These are phyloP conservation scores for Epistrophe eligans DNA, from an alignment of 2,888 invertebrate species.

Conservation along the genomic window DNA sequence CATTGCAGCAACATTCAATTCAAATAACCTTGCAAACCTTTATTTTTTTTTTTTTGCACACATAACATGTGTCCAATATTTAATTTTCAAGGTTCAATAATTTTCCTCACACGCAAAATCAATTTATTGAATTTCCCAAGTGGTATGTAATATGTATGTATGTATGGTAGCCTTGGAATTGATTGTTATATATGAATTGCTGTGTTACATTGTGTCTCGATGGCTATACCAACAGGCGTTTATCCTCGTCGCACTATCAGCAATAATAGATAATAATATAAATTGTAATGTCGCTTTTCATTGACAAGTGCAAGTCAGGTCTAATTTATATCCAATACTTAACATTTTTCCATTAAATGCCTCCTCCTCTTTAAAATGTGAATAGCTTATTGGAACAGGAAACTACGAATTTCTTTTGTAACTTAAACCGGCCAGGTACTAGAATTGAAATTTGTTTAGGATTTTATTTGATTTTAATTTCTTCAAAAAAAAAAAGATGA, in stretches of 20 bases:
- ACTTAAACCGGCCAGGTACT: conserved; percentile 22
- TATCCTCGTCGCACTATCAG: conserved; percentile 12
- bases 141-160: too few relatives aligned
- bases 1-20: conserved; percentile 3
- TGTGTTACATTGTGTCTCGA: too few relatives aligned
- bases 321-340: conserved; percentile 16
- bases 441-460: conserved; percentile 39
- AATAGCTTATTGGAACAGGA: conserved; percentile 8
- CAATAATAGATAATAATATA: too few relatives aligned
- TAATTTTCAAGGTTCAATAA: conserved; percentile 58
- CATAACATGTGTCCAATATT: conserved; percentile 60
- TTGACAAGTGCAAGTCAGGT: background rate
- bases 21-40: background rate
- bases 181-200: background rate
- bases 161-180: conserved; percentile 9
- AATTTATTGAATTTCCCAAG: conserved; percentile 54
- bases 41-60: background rate
- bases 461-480: conserved; percentile 55
- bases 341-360: background rate
- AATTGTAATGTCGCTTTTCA: background rate
- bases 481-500: background rate
- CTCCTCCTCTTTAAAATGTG: conserved; percentile 4
- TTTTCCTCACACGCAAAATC: conserved; percentile 42
- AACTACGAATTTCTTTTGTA: conserved; percentile 5
- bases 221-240: background rate